Conservation (phyloP, 2,797 vertebrate species). For the Brachymystax lenok region DNA sequence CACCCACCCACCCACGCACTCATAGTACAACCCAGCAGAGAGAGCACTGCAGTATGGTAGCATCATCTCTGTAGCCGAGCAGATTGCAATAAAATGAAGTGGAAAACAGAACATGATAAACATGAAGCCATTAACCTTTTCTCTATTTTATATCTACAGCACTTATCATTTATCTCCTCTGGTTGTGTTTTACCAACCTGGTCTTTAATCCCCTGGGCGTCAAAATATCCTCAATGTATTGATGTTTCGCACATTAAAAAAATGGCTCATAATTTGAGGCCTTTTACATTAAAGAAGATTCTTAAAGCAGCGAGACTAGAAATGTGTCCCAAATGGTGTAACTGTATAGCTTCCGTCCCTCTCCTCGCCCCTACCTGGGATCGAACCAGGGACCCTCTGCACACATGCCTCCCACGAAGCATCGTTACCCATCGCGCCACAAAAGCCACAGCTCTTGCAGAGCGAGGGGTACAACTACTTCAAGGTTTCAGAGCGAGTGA, state of each 20-base stretch:
- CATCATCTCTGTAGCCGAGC: slow-evolving; percentile 58
- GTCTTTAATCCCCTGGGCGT: neutral
- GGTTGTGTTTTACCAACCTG: neutral
- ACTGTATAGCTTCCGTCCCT: no score
- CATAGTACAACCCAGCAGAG: slow-evolving; percentile 20
- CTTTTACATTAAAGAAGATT: neutral
- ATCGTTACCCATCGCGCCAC: no score
- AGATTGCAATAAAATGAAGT: slow-evolving; percentile 54
- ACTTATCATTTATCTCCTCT: neutral
- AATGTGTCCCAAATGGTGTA: neutral
- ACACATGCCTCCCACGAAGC: no score
- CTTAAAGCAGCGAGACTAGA: neutral
- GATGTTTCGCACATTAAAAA: neutral
- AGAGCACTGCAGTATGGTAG: slow-evolving; percentile 63
- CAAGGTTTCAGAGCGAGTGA: no score
- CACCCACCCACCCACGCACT: no score
- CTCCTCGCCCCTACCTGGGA: no score
- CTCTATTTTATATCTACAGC: neutral
- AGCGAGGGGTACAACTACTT: no score
- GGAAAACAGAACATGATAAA: neutral
- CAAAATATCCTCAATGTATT: neutral
- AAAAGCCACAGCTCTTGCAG: no score
- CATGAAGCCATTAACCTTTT: neutral
- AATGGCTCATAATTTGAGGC: neutral
- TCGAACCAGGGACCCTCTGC: no score